phyloP scores from a whole-genome alignment of 2,888 invertebrate genomes.

The Dermolepida albohirtum region DNA sequence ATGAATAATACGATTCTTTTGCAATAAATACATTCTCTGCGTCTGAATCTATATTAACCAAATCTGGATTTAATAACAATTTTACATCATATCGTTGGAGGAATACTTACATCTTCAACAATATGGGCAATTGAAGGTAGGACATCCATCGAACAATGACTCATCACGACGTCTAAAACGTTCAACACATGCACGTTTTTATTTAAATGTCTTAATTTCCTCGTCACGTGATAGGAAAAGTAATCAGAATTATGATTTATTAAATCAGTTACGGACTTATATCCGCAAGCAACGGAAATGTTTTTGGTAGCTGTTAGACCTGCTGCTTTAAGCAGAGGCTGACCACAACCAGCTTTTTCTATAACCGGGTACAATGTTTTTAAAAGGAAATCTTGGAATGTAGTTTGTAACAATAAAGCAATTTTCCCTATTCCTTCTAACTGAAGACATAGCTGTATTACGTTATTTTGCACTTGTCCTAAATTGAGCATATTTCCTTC shows the following conservation, averaged over 20 bases:
- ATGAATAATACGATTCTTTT: too few relatives aligned
- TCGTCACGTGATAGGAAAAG: slow-evolving; percentile 77
- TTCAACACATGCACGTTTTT: slow-evolving; percentile 76
- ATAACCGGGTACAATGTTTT: slow-evolving; percentile 76
- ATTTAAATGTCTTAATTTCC: slow-evolving; percentile 72
- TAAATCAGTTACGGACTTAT: slow-evolving; percentile 70
- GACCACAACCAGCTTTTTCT: slow-evolving; percentile 78
- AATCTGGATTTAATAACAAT: too few relatives aligned
- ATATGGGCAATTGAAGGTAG: slow-evolving; percentile 76
- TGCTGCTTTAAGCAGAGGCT: slow-evolving; percentile 72
- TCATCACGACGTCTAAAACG: slow-evolving; percentile 79
- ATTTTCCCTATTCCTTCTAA: slow-evolving; percentile 78
- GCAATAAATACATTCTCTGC: too few relatives aligned
- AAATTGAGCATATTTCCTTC: slow-evolving; percentile 56
- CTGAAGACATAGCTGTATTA: slow-evolving; percentile 75
- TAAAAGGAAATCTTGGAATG: slow-evolving; percentile 73
- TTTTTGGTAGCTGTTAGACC: slow-evolving; percentile 71
- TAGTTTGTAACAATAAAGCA: slow-evolving; percentile 67
- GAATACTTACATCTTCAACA: slow-evolving; percentile 72
- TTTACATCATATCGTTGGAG: too few relatives aligned
- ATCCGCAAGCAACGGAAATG: slow-evolving; percentile 71
- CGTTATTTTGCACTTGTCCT: slow-evolving; percentile 71
- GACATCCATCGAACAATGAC: slow-evolving; percentile 74
- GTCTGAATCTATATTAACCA: too few relatives aligned
- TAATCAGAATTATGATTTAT: slow-evolving; percentile 79